Percentiles rank a stretch among this genome's conserved stretches.
These are phyloP conservation scores for Platynereis dumerilii DNA, from an alignment of 2,888 invertebrate genomes.

Conservation along the genomic window DNA sequence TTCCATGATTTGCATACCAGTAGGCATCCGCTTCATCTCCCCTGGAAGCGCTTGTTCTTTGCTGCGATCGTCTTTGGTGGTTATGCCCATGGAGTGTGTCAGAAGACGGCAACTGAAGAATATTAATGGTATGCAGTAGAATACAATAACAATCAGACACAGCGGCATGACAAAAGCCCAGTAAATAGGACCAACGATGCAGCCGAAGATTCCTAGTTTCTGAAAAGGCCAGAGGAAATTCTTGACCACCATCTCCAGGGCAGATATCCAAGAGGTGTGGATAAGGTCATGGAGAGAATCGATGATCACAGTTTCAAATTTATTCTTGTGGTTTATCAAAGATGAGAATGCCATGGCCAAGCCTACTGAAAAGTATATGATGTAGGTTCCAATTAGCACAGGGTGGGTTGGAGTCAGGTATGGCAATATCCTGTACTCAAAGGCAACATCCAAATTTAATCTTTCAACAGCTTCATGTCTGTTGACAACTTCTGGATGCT, in stretches of 20 bases:
- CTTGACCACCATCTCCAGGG: slow-evolving; percentile 49
- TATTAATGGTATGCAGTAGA: slow-evolving; percentile 55
- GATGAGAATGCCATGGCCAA: slow-evolving; percentile 45
- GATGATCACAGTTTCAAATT: slow-evolving; percentile 46
- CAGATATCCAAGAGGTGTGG: slow-evolving; percentile 47
- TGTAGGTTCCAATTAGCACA: slow-evolving; percentile 50
- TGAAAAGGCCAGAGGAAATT: slow-evolving; percentile 53
- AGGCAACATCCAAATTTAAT: slow-evolving; percentile 37
- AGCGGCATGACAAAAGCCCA: slow-evolving; percentile 46
- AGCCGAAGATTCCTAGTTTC: slow-evolving; percentile 51
- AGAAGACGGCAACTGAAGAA: slow-evolving; percentile 54
- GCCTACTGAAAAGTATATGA: slow-evolving; percentile 49
- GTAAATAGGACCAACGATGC: slow-evolving; percentile 49
- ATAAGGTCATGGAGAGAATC: slow-evolving; percentile 53
- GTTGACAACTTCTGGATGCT: slow-evolving; percentile 46
- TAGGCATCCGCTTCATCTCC: not conserved
- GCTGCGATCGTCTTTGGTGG: slow-evolving; percentile 3
- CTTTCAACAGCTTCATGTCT: slow-evolving; percentile 37
- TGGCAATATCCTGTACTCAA: slow-evolving; percentile 38
- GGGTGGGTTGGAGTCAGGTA: slow-evolving; percentile 49
- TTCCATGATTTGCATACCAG: slow-evolving; percentile 22
- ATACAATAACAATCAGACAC: slow-evolving; percentile 42
- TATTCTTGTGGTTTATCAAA: slow-evolving; percentile 42
- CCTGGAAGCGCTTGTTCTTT: slow-evolving; percentile 16
- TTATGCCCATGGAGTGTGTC: slow-evolving; percentile 12